Conservation (phyloP, 2,797 vertebrate species). For the Urophycis tenuis region DNA sequence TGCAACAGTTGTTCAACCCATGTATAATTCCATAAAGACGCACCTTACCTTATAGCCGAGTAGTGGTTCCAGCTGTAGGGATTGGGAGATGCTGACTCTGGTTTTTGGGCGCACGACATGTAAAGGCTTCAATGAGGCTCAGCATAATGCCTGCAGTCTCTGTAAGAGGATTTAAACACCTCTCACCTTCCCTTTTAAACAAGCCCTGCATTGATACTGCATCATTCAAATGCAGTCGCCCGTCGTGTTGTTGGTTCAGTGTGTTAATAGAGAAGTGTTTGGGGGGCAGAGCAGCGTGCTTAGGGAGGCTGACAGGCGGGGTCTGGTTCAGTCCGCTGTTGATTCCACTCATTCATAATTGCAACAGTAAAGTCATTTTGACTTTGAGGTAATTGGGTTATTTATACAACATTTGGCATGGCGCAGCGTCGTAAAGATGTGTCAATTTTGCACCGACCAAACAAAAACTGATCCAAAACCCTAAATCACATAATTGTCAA, state of each 20-base stretch:
- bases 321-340: not conserved
- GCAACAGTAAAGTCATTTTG: not conserved
- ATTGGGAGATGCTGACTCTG: constrained; percentile 64
- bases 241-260: not conserved
- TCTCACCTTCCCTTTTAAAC: constrained; percentile 51
- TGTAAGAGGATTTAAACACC: constrained; percentile 78
- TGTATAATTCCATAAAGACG: not conserved
- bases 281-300: not conserved
- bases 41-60: not conserved
- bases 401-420: not conserved
- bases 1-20: not conserved
- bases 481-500: not conserved
- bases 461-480: not conserved
- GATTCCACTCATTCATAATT: not conserved
- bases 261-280: not conserved
- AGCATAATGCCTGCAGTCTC: constrained; percentile 72
- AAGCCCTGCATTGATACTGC: constrained; percentile 39
- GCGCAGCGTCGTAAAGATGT: not conserved
- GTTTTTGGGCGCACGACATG: constrained; percentile 64
- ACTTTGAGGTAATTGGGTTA: not conserved
- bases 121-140: constrained; percentile 64
- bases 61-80: constrained; percentile 56
- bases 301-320: not conserved
- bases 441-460: not conserved
- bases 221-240: constrained; percentile 29